phyloP scores from a whole-genome alignment of 2,797 vertebrate species.

The Chelon labrosus region DNA sequence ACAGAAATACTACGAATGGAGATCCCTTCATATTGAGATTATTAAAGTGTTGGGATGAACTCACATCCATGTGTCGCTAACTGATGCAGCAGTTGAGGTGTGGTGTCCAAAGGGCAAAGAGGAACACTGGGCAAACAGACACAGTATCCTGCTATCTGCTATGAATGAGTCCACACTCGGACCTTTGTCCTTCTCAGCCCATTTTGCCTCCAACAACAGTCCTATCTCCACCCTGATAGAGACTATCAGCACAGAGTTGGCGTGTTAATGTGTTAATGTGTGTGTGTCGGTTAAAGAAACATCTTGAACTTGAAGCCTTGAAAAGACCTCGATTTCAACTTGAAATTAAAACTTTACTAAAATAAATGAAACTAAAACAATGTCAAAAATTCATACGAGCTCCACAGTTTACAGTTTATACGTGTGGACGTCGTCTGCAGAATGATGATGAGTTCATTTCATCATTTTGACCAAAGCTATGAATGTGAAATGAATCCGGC shows the following conservation, averaged over 20 bases:
- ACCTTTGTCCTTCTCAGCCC: conserved; percentile 71
- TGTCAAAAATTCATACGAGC: too few species aligned
- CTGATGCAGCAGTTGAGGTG: conserved; percentile 66
- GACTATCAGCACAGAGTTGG: conserved; percentile 44
- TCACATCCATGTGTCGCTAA: conserved; percentile 27
- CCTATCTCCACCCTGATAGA: conserved; percentile 62
- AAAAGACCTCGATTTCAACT: not conserved
- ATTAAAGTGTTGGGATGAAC: not conserved
- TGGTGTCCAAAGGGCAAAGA: conserved; percentile 78
- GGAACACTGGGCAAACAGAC: conserved; percentile 68
- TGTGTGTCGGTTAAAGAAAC: not conserved
- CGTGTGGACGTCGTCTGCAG: too few species aligned
- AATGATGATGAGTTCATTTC: too few species aligned
- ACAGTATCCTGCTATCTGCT: conserved; percentile 71
- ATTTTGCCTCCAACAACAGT: conserved; percentile 54
- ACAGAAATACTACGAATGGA: too few species aligned
- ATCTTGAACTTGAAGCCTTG: conserved; percentile 56
- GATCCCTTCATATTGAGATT: too few species aligned
- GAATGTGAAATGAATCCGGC: not conserved
- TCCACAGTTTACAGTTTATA: too few species aligned
- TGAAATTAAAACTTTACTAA: too few species aligned
- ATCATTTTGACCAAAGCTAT: too few species aligned
- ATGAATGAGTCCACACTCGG: conserved; percentile 40
- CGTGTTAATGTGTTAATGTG: conserved; percentile 25
- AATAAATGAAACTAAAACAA: too few species aligned